These are phyloP conservation scores for Gymnogyps californianus DNA, from an alignment of 2,113 vertebrate genomes.

Conservation along the genomic window DNA sequence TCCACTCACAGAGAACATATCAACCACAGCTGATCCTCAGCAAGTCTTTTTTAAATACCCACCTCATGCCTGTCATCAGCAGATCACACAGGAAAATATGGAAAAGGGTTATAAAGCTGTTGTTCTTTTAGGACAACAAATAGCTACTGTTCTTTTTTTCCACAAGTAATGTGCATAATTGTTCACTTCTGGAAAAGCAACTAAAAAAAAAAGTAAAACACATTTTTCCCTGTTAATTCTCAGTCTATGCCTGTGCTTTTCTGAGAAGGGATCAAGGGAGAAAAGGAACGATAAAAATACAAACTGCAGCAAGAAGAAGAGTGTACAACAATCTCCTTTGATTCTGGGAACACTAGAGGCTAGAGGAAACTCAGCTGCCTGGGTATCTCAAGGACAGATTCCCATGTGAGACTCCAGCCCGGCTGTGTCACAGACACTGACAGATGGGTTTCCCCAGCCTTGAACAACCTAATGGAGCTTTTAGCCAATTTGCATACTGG, in stretches of 20 bases:
- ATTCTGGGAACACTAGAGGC: conserved; percentile 22
- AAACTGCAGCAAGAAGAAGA: not conserved
- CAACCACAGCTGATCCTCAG: not conserved
- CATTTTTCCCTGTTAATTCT: not conserved
- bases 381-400: conserved; percentile 74
- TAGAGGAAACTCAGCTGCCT: conserved; percentile 52
- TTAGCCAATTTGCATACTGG: conserved; percentile 74
- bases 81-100: not conserved
- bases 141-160: not conserved
- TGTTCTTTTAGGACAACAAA: not conserved
- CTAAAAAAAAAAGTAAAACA: not conserved
- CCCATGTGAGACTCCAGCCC: conserved; percentile 65
- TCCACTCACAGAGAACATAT: not conserved
- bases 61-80: not conserved
- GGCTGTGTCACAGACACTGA: conserved; percentile 72
- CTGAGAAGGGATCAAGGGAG: not conserved
- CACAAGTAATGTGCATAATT: not conserved
- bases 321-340: not conserved
- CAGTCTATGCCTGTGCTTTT: not conserved
- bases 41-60: not conserved
- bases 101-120: not conserved
- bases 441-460: conserved; percentile 78
- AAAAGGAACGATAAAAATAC: not conserved
- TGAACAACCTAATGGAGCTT: conserved; percentile 77
- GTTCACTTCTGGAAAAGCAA: not conserved